Percentiles rank a stretch among this genome's conserved stretches.
Conservation (phyloP, 2,888 invertebrate species). For the Idaea straminata region DNA sequence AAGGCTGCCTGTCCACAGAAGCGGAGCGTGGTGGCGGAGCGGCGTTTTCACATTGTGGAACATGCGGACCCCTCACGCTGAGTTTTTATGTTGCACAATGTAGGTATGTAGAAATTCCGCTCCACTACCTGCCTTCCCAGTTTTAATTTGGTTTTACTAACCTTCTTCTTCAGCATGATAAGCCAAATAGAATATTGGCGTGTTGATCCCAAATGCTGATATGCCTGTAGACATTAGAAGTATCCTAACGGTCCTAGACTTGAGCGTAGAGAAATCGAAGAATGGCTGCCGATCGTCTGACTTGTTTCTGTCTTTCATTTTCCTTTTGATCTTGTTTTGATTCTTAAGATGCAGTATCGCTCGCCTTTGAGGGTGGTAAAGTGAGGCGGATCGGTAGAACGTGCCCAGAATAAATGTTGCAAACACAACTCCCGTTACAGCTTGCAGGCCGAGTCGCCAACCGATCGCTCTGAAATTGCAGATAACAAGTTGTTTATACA, state of each 20-base stretch:
- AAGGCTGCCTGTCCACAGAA: no score
- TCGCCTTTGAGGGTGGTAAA: slow-evolving; percentile 92
- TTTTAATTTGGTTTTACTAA: slow-evolving; percentile 21
- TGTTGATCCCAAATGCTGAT: slow-evolving; percentile 90
- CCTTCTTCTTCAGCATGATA: slow-evolving; percentile 90
- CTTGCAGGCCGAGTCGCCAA: slow-evolving; percentile 91
- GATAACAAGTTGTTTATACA: not conserved
- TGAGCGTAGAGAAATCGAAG: slow-evolving; percentile 91
- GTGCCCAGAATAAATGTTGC: slow-evolving; percentile 91
- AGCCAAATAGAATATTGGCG: slow-evolving; percentile 91
- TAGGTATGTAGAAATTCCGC: no score
- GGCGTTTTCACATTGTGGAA: no score
- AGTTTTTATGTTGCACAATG: no score
- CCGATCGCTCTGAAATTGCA: slow-evolving; percentile 83
- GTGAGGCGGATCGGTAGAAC: slow-evolving; percentile 92
- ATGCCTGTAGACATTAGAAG: slow-evolving; percentile 89
- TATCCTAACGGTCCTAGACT: slow-evolving; percentile 91
- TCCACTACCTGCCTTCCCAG: not conserved
- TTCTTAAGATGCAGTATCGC: slow-evolving; percentile 94
- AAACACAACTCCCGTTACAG: slow-evolving; percentile 91
- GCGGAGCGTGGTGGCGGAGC: no score
- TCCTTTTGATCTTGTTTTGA: slow-evolving; percentile 86
- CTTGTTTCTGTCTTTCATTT: slow-evolving; percentile 89
- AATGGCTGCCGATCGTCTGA: slow-evolving; percentile 90
- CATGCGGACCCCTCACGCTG: no score